Conservation (phyloP, 2,113 vertebrate genomes). For the Centropus unirufus region DNA sequence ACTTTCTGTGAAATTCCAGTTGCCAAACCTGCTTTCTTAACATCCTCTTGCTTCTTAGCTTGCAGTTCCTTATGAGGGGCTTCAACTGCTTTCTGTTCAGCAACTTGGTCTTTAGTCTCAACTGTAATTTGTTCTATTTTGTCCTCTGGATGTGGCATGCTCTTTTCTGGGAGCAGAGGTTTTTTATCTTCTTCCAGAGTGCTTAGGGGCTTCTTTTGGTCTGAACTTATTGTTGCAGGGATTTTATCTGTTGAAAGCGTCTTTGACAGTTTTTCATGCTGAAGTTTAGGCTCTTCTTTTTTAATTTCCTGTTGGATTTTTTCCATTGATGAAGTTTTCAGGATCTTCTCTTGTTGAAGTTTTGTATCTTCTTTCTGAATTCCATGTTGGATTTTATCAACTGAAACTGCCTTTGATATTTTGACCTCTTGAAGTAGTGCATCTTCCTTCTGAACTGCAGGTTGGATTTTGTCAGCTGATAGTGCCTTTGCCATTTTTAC, state of each 20-base stretch:
- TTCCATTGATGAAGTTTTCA: conserved; percentile 33
- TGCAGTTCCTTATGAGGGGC: background rate
- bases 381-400: conserved; percentile 55
- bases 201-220: conserved; percentile 34
- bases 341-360: conserved; percentile 11
- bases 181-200: conserved; percentile 38
- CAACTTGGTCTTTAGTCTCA: background rate
- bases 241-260: conserved; percentile 53
- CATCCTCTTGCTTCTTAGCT: conserved; percentile 1
- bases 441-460: conserved; percentile 1
- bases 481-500: conserved; percentile 50
- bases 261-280: conserved; percentile 40
- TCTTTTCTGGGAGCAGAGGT: background rate
- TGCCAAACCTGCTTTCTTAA: background rate
- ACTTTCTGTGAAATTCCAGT: background rate
- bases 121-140: conserved; percentile 28
- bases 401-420: conserved; percentile 38
- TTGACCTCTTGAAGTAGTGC: background rate
- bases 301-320: conserved; percentile 34
- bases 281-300: conserved; percentile 42
- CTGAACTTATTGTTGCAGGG: background rate
- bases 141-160: conserved; percentile 18
- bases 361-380: conserved; percentile 46
- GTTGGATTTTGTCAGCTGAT: conserved; percentile 65
- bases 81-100: conserved; percentile 11